Base-by-base conservation (phyloP, 2,113 vertebrate species). In the Fregetta grallaria region DNA sequence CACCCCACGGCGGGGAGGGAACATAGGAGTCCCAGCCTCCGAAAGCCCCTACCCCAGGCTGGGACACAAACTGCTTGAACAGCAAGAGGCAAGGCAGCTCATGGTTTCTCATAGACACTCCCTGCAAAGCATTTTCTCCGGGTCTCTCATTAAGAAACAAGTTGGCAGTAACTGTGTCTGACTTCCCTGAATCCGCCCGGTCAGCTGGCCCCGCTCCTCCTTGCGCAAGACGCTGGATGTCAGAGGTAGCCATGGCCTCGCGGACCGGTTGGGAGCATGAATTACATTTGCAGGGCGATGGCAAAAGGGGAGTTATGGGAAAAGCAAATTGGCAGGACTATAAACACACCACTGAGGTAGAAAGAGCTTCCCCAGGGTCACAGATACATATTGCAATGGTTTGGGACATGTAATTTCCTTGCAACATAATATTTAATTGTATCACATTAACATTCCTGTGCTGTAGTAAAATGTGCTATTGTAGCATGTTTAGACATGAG, bases 401-500 rank as follows among this genome's bases (percentile, higher is more conserved):
- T 71, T 76, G 73, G 53, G 89, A 78, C 77, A 11, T 55, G 71
- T 59, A 62, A 76, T 94, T 94, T 92, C 77, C 86, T 97, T 94
- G 62, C 70, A 91, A 91, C 30, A 49, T 67, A 92, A 66, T 76
- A 82, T 91, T 93, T 92, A 92, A 94, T 91, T 95, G 62, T 76
- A 95, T 68, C 58, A 22, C 42, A 95, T 91, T 94, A 94, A 80
- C 92, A 94, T 95, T 96, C 95, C 74, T 90, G 36, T 21, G 30
- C 84, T 86, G 67, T 44, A 88, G 91, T 92, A 91, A 95, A 96
- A 85, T 70, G 47, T 63, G 74, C 87, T 67, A 71, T 76, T 90
- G 53, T 40, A 92, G 84, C 94, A 59, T 90, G 94, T 95, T 96
- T 93, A 85, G 91, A 96, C 81, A 18, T 4, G 84, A 96, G 90